Conservation (phyloP, 2,888 invertebrate genomes). For the Cybosia mesomella region DNA sequence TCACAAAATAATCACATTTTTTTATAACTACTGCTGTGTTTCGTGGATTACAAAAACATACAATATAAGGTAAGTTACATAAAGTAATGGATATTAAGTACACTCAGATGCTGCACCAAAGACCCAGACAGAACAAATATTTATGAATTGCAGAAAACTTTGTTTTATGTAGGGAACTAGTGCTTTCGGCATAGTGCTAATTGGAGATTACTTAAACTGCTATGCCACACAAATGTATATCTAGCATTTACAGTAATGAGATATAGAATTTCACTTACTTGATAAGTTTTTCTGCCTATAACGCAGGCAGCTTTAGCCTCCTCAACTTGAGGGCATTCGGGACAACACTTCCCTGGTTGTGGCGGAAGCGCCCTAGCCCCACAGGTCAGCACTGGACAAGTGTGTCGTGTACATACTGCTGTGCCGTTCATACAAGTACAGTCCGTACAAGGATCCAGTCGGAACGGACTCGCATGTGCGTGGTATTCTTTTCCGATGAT, state of each 20-base stretch:
- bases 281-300: conserved; percentile 89
- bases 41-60: background rate
- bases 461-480: conserved; percentile 88
- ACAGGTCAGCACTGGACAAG: conserved; percentile 96
- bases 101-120: background rate
- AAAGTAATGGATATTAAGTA: background rate
- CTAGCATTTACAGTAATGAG: background rate
- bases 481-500: conserved; percentile 91
- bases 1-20: background rate
- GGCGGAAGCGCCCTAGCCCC: conserved; percentile 91
- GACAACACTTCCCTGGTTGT: conserved; percentile 91
- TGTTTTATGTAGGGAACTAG: background rate
- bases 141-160: background rate
- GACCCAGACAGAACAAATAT: background rate
- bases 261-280: conserved; percentile 83
- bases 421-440: conserved; percentile 94
- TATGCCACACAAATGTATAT: background rate
- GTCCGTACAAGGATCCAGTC: conserved; percentile 92
- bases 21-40: background rate
- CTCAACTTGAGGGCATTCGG: conserved; percentile 91
- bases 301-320: conserved; percentile 90
- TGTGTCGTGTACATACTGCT: conserved; percentile 91
- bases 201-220: background rate
- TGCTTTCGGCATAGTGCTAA: background rate
- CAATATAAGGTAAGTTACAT: no score